A percentile compares a stretch with the other conserved stretches of the same genome.
phyloP scores from a whole-genome alignment of 2,888 invertebrate species.

The Hyposoter didymator region DNA sequence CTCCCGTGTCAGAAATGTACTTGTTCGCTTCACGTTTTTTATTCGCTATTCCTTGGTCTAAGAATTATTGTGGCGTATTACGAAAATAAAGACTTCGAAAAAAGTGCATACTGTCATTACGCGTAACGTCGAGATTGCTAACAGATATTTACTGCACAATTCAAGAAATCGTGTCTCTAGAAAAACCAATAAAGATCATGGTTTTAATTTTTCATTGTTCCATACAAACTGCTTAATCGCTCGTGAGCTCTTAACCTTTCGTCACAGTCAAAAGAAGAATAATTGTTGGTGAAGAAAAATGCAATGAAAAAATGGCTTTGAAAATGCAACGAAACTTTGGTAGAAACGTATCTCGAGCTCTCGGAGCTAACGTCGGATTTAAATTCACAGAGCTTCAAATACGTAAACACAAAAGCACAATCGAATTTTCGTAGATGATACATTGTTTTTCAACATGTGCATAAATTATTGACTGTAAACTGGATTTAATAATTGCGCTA shows the following conservation, averaged over 20 bases:
- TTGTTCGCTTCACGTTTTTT: not conserved
- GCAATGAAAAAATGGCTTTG: not conserved
- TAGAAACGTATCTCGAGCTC: not conserved
- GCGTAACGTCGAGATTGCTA: not conserved
- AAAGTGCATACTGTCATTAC: not conserved
- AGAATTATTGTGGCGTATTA: slow-evolving; percentile 10
- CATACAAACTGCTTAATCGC: not conserved
- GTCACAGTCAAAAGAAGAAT: not conserved
- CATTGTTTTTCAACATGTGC: not conserved
- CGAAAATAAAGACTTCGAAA: slow-evolving; percentile 7
- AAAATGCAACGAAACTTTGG: not conserved
- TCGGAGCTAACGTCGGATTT: not conserved
- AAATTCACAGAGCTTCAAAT: not conserved
- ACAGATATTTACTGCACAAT: not conserved
- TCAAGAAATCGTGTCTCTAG: not conserved
- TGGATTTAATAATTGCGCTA: not conserved
- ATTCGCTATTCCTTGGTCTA: slow-evolving; percentile 9
- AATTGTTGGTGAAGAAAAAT: not conserved
- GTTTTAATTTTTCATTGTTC: not conserved
- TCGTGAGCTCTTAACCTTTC: not conserved
- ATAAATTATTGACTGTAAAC: not conserved
- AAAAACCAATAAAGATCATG: not conserved
- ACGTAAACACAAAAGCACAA: not conserved
- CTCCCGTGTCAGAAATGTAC: slow-evolving; percentile 4
- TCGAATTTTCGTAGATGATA: not conserved